Conservation (phyloP, 2,888 invertebrate species). For the Cryptosula pallasiana region DNA sequence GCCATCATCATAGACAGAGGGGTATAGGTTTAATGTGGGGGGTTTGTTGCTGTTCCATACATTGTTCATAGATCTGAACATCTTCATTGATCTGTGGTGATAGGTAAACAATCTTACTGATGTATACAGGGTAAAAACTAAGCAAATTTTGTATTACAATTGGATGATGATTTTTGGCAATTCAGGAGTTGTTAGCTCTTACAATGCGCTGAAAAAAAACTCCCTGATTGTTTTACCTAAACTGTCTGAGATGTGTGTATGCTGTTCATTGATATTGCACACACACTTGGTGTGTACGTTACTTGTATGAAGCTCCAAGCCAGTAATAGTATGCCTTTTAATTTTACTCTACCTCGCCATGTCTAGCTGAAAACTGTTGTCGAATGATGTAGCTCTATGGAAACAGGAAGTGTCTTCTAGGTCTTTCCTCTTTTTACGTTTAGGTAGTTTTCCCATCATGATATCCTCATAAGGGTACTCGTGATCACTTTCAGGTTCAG, state of each 20-base stretch:
- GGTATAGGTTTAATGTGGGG: background rate
- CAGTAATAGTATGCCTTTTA: too few relatives aligned
- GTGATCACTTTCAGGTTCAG: conserved; percentile 15
- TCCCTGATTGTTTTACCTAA: too few relatives aligned
- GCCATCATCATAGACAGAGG: background rate
- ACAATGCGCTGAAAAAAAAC: too few relatives aligned
- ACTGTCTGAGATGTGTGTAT: too few relatives aligned
- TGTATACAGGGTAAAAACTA: too few relatives aligned
- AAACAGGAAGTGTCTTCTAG: background rate
- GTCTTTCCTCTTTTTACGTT: background rate
- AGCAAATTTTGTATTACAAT: too few relatives aligned
- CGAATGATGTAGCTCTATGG: conserved; percentile 13
- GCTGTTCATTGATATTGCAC: too few relatives aligned
- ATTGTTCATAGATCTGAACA: background rate
- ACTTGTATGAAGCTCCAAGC: too few relatives aligned
- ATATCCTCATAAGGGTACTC: conserved; percentile 20
- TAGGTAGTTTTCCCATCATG: conserved; percentile 18
- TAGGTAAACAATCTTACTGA: too few relatives aligned
- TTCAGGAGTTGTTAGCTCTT: too few relatives aligned
- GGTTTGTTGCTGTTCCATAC: background rate
- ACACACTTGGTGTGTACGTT: too few relatives aligned
- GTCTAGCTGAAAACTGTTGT: conserved; percentile 17
- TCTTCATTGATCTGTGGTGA: conserved; percentile 3
- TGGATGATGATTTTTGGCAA: too few relatives aligned
- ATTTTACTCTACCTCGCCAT: conserved; percentile 3